These are phyloP conservation scores for Mechanitis messenoides DNA, from an alignment of 2,888 invertebrate species.

Conservation along the genomic window DNA sequence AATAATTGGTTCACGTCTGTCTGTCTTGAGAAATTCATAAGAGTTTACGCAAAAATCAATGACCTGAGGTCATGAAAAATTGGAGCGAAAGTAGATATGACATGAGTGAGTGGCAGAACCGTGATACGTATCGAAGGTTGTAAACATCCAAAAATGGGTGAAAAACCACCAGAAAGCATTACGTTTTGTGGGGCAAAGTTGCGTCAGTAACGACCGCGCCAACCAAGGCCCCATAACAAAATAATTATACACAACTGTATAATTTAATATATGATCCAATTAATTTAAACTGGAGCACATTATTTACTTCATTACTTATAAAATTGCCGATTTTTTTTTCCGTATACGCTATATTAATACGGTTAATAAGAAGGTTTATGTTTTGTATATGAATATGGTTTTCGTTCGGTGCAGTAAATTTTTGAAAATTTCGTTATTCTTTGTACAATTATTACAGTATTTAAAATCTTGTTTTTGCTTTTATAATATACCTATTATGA, in stretches of 20 bases:
- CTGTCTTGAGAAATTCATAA: not conserved
- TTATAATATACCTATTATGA: too few relatives aligned
- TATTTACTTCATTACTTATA: constrained; percentile 29
- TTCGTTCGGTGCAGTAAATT: not conserved
- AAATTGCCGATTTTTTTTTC: constrained; percentile 24
- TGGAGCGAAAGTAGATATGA: constrained; percentile 59
- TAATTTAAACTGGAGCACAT: constrained; percentile 39
- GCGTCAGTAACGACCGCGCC: constrained; percentile 35
- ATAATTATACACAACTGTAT: constrained; percentile 35
- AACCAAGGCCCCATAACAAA: constrained; percentile 36
- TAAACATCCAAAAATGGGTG: constrained; percentile 65
- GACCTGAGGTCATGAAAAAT: constrained; percentile 62
- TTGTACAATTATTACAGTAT: too few relatives aligned
- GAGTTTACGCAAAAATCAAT: constrained; percentile 18
- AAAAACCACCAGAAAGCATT: constrained; percentile 29
- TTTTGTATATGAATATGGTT: not conserved
- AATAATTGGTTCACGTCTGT: not conserved
- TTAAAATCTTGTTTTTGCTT: too few relatives aligned
- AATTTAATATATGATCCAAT: constrained; percentile 39
- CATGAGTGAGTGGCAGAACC: constrained; percentile 63
- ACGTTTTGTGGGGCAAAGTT: constrained; percentile 38
- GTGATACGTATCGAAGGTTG: constrained; percentile 53
- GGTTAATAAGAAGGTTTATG: constrained; percentile 5
- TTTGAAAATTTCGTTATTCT: not conserved
- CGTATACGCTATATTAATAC: constrained; percentile 1